Conservation (phyloP, 2,113 vertebrate genomes). For the Panurus biarmicus region DNA sequence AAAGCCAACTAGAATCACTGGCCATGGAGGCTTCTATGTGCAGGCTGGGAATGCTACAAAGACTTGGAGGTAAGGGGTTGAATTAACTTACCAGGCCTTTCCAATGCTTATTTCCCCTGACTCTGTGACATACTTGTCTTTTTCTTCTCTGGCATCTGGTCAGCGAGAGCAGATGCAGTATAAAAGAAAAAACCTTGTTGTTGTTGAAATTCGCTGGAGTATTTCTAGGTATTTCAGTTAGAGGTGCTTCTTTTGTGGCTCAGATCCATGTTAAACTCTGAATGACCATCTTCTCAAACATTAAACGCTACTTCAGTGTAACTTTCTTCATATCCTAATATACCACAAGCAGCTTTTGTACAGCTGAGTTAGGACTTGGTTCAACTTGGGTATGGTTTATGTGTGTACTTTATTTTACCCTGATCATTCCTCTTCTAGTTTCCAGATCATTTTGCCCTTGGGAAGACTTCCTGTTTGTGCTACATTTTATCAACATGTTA, state of each 20-base stretch:
- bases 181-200: neutral
- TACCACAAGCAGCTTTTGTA: neutral
- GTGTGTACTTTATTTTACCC: neutral
- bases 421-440: neutral
- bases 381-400: neutral
- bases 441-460: neutral
- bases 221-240: neutral
- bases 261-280: neutral
- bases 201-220: neutral
- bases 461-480: neutral
- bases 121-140: neutral
- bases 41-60: neutral
- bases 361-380: neutral
- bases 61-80: neutral
- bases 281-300: neutral
- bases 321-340: neutral
- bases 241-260: neutral
- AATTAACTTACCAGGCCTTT: neutral
- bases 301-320: neutral
- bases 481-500: constrained; percentile 18
- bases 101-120: neutral
- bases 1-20: neutral
- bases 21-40: neutral
- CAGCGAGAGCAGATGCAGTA: neutral
- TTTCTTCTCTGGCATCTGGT: neutral